A percentile compares a stretch with the other conserved stretches of the same genome.
Conservation (phyloP, 2,888 invertebrate genomes). For the Dendrolimus houi region DNA sequence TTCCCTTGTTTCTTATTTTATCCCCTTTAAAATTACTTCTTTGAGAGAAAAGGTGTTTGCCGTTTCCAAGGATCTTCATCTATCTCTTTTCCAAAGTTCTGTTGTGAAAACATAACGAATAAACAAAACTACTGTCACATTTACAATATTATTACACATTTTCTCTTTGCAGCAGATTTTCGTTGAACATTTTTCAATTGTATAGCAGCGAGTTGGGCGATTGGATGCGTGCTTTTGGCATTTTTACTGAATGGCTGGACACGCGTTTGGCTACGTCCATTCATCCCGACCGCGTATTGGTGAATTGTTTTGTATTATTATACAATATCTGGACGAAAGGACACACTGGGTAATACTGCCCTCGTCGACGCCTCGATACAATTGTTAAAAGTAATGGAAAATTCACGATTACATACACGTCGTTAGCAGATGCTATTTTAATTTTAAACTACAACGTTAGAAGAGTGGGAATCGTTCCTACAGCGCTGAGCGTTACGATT, state of each 20-base stretch:
- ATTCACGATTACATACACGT: conserved; percentile 1
- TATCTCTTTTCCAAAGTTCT: too few relatives aligned
- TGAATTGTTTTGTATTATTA: conserved; percentile 62
- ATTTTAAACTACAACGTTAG: not conserved
- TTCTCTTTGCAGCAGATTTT: conserved; percentile 44
- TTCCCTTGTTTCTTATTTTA: too few relatives aligned
- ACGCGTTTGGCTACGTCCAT: conserved; percentile 51
- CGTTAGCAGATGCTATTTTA: not conserved
- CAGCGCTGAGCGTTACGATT: too few relatives aligned
- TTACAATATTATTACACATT: conserved; percentile 21
- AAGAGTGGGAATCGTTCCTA: too few relatives aligned
- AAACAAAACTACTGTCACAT: too few relatives aligned
- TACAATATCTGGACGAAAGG: conserved; percentile 60
- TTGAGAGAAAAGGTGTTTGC: too few relatives aligned
- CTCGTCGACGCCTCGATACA: conserved; percentile 36
- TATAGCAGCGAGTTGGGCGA: conserved; percentile 28
- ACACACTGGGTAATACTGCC: conserved; percentile 25
- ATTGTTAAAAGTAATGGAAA: conserved; percentile 28
- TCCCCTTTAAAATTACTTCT: too few relatives aligned
- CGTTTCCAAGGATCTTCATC: too few relatives aligned
- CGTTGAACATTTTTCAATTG: conserved; percentile 50
- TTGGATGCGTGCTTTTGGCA: conserved; percentile 58
- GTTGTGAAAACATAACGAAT: too few relatives aligned
- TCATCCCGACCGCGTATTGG: conserved; percentile 40
- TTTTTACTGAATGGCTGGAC: conserved; percentile 54